Percentiles rank a stretch among this genome's conserved stretches.
These are phyloP conservation scores for Epinephelus lanceolatus DNA, from an alignment of 2,113 vertebrate species.

Conservation along the genomic window DNA sequence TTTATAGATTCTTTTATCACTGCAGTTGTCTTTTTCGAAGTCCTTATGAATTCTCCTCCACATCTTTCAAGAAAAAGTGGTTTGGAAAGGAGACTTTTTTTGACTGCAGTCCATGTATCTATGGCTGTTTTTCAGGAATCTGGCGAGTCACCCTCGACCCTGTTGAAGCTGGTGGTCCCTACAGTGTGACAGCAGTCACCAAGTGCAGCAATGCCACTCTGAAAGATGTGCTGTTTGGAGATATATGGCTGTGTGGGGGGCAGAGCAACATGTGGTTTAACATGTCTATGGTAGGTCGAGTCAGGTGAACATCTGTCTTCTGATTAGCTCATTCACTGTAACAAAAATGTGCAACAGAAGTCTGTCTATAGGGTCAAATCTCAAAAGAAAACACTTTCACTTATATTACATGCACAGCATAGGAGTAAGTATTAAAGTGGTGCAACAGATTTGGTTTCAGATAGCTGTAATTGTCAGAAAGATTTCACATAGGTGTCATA, in stretches of 20 bases:
- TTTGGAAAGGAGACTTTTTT: no score
- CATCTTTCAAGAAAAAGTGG: no score
- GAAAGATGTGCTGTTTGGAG: constrained; percentile 90
- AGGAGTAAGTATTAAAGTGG: neutral
- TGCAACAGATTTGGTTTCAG: neutral
- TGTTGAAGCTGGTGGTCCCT: constrained; percentile 88
- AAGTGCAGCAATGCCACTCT: constrained; percentile 73
- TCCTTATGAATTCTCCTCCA: no score
- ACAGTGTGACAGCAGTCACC: constrained; percentile 73
- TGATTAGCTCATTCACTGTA: neutral
- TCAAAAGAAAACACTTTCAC: neutral
- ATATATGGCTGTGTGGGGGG: constrained; percentile 94
- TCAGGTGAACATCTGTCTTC: neutral
- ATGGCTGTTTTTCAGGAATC: constrained; percentile 51
- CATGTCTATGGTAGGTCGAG: constrained; percentile 82
- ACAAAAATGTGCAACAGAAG: neutral
- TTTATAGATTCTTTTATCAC: no score
- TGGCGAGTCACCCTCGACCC: constrained; percentile 89
- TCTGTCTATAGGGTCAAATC: neutral
- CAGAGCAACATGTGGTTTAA: constrained; percentile 96
- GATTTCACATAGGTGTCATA: neutral
- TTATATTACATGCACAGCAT: neutral
- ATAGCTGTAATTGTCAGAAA: neutral
- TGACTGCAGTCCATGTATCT: neutral
- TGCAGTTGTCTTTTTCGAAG: no score